phyloP scores from a whole-genome alignment of 92 coral and sea anemone genomes.

The Isaurus tuberculatus region DNA sequence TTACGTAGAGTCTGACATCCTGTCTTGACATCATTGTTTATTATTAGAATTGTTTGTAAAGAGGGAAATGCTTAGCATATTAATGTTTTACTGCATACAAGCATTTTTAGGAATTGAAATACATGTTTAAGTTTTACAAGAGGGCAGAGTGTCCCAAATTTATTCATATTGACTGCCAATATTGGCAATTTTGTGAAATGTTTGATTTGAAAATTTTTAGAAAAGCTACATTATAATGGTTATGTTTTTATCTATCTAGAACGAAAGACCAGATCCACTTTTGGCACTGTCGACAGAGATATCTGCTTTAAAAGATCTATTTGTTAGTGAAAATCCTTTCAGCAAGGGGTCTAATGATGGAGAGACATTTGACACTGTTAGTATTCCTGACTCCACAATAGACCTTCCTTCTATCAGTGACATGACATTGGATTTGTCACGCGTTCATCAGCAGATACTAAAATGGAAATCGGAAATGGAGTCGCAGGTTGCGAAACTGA shows the following conservation, averaged over 20 bases:
- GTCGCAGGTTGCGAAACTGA: constrained; percentile 59
- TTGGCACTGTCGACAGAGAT: constrained; percentile 83
- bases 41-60: too few relatives aligned
- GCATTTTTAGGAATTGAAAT: too few relatives aligned
- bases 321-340: constrained; percentile 56
- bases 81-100: too few relatives aligned
- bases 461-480: constrained; percentile 83
- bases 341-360: constrained; percentile 40
- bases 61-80: too few relatives aligned
- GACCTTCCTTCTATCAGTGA: constrained; percentile 80
- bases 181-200: too few relatives aligned
- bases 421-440: constrained; percentile 86
- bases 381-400: constrained; percentile 61
- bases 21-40: too few relatives aligned
- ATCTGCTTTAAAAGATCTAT: constrained; percentile 71
- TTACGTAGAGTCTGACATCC: too few relatives aligned
- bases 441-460: constrained; percentile 80
- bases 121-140: too few relatives aligned
- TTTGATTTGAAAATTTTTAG: too few relatives aligned
- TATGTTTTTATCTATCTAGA: constrained; percentile 57
- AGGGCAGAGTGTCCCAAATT: too few relatives aligned
- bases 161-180: too few relatives aligned
- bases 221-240: background rate
- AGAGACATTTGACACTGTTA: constrained; percentile 66
- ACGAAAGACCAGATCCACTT: constrained; percentile 91